Evolutionary conservation across 2,888 invertebrate species (phyloP).

Genomic region (Gastracanthus pulcherrimus): DNA sequence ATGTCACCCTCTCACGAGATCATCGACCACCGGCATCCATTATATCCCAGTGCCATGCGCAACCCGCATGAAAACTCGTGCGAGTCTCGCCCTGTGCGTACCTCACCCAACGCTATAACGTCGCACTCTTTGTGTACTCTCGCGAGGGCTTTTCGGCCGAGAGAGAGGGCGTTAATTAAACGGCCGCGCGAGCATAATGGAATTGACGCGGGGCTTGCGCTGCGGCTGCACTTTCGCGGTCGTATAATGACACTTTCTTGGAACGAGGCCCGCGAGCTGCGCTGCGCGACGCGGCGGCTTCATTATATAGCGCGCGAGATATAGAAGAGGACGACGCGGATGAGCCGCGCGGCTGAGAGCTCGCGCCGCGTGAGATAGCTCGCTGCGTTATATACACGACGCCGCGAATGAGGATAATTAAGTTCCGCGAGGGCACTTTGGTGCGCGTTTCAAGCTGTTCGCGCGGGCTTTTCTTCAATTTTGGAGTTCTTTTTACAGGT

Average conservation of each 20-base stretch:
- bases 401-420: conserved; percentile 1
- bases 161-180: conserved; percentile 14
- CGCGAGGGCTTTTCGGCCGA: neutral
- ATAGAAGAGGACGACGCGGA: too few species aligned
- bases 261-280: neutral
- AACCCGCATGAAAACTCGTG: too few species aligned
- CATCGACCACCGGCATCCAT: too few species aligned
- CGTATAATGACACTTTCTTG: conserved; percentile 38
- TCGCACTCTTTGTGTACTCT: neutral
- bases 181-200: neutral
- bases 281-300: neutral
- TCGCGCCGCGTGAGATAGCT: too few species aligned
- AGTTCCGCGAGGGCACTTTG: neutral
- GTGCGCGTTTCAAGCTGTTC: too few species aligned
- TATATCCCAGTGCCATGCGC: too few species aligned
- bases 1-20: too few species aligned
- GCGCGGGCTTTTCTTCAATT: neutral
- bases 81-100: too few species aligned
- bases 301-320: conserved; percentile 1
- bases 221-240: conserved; percentile 16
- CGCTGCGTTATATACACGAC: neutral
- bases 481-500: too few species aligned
- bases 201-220: neutral
- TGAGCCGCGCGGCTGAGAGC: too few species aligned
- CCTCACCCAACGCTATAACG: too few species aligned